Evolutionary conservation across 2,797 vertebrate genomes (phyloP), one percentile per base, ranked within the genome.

Genomic region (Antennarius maculatus): DNA sequence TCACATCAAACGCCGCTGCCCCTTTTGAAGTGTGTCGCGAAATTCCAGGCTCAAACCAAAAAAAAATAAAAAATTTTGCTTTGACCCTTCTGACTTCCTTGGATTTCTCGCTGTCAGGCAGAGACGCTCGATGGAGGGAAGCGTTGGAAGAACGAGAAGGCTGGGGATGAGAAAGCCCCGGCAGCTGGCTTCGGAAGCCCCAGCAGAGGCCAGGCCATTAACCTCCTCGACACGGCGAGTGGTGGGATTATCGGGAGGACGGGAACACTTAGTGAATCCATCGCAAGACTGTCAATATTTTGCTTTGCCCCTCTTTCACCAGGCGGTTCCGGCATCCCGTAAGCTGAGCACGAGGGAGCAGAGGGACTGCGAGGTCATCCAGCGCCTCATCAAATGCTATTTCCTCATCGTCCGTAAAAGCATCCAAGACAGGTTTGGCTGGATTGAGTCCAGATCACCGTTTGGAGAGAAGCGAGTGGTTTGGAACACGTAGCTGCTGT

Each of bases 331-430:
- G 0, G 14, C 57, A 27, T 88, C 93, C 6, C 91, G 93, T 28
- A 94, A 91, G 74, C 89, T 95, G 81, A 93, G 86, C 42, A 16
- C 83, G 0, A 92, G 85, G 50, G 95, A 95, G 79, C 93, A 95
- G 80, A 89, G 92, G 65, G 94, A 95, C 87, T 95, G 95, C 1
- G 94, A 95, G 86, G 91, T 95, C 83, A 95, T 95, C 86, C 92
- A 94, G 75, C 89, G 92, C 6, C 93, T 95, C 78, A 94, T 95
- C 86, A 94, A 94, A 58, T 93, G 89, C 76, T 95, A 95, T 85
- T 95, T 95, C 86, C 93, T 95, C 69, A 95, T 95, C 42, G 94
- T 95, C 48, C 94, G 94, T 60, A 94, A 95, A 89, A 94, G 92
- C 91, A 95, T 95, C 77, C 94, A 95, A 85, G 94, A 95, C 92